Conservation (phyloP, 2,888 invertebrate species). For the Plutella xylostella region DNA sequence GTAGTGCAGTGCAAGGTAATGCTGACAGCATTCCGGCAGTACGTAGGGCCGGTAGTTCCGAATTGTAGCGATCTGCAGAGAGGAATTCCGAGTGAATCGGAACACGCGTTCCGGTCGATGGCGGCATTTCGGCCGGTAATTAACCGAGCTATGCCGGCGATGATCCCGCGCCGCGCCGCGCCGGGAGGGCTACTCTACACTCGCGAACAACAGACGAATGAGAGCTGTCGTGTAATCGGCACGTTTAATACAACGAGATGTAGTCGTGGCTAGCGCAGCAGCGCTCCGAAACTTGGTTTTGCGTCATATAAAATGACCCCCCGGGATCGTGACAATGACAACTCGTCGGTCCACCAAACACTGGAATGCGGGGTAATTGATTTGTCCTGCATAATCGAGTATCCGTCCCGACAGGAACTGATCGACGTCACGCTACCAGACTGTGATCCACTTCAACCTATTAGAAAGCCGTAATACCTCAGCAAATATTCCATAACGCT, state of each 20-base stretch:
- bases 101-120: slow-evolving; percentile 45
- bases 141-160: slow-evolving; percentile 39
- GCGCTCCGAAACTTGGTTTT: too few relatives aligned
- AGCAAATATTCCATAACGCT: too few relatives aligned
- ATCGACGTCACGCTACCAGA: slow-evolving; percentile 37
- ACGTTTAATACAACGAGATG: too few relatives aligned
- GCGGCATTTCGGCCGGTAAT: slow-evolving; percentile 33
- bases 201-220: too few relatives aligned
- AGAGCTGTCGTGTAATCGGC: too few relatives aligned
- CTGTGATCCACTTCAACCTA: too few relatives aligned
- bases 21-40: slow-evolving; percentile 56
- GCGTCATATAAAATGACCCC: slow-evolving; percentile 46
- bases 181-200: too few relatives aligned
- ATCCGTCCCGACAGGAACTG: slow-evolving; percentile 48
- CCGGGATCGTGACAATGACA: slow-evolving; percentile 63
- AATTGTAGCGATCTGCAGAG: background rate
- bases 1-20: slow-evolving; percentile 54
- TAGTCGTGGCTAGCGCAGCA: too few relatives aligned
- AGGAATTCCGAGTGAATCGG: slow-evolving; percentile 54
- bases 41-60: background rate
- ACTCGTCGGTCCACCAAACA: slow-evolving; percentile 54
- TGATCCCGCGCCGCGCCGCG: too few relatives aligned
- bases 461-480: too few relatives aligned
- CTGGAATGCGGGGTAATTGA: slow-evolving; percentile 66
- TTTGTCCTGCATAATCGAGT: slow-evolving; percentile 63